Evolutionary conservation across 2,888 invertebrate genomes (phyloP), one percentile per base, ranked within the genome.

Genomic region (Ochlodes sylvanus): DNA sequence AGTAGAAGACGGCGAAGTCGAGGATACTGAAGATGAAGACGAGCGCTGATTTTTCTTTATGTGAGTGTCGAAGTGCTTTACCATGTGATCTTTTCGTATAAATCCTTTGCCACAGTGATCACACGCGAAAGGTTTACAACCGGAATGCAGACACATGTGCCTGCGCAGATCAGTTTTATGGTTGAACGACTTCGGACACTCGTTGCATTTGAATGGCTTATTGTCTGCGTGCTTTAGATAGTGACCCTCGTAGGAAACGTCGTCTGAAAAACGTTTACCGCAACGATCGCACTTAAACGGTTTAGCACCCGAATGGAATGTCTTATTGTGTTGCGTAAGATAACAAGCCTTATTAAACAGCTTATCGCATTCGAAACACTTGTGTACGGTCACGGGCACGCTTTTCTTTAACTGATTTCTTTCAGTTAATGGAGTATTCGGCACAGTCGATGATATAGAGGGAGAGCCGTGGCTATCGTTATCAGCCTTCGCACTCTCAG

Each of bases 31-130:
- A n/a, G 85, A 79, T n/a, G 84, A 76, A 4, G 87, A 81, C 47
- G 88, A 77, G 68, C 91, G 88, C 68, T 87, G 80, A 72, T 86
- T 90, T 79, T 95, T 96, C 83, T 95, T 95, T 64, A 94, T 94
- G 89, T 98, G 98, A 63, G 97, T 97, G 76, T 97, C 96, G 76
- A 95, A 94, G 86, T 98, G 98, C 86, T 98, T 98, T 74, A 97
- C 94, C 97, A 98, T 97, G 88, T 98, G 98, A 90, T 98, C 98
- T 88, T 97, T 97, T 75, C 98, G 95, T 77, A 97, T 97, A 88
- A 98, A 98, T 62, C 97, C 97, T 87, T 98, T 98, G 71, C 96
- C 95, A 87, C 98, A 98, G 72, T 95, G 95, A 76, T 95, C 95
- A 88, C 98, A 98, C 72, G 95, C 94, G 85, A 96, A 97, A 52